phyloP scores from a whole-genome alignment of 2,113 vertebrate genomes.

The Vireo altiloquus region DNA sequence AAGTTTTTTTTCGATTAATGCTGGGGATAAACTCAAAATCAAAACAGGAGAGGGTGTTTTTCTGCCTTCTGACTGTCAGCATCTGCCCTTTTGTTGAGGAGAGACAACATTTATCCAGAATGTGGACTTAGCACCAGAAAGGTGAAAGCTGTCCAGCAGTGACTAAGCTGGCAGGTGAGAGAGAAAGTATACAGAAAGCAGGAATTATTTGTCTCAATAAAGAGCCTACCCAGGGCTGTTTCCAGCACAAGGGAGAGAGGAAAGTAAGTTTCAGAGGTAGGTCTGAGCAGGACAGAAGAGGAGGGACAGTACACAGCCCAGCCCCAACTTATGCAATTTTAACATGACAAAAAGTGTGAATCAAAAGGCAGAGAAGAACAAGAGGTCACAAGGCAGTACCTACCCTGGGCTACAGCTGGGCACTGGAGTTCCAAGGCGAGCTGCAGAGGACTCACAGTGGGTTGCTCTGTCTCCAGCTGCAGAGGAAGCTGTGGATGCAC shows the following conservation, averaged over 20 bases:
- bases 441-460: background rate
- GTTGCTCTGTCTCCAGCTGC: background rate
- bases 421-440: background rate
- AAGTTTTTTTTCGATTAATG: background rate
- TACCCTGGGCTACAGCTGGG: background rate
- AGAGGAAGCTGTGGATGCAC: background rate
- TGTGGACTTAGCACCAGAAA: background rate
- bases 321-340: background rate
- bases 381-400: background rate
- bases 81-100: background rate
- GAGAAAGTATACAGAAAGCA: background rate
- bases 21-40: background rate
- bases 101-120: background rate
- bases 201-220: background rate
- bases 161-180: background rate
- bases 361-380: background rate
- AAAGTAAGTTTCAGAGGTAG: background rate
- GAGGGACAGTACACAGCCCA: fast-evolving
- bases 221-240: background rate
- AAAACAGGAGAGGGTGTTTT: background rate
- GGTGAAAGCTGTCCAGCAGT: background rate
- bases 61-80: background rate
- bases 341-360: background rate
- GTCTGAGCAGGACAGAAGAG: background rate
- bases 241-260: background rate